Percentiles rank a stretch among this genome's conserved stretches.
Conservation (phyloP, 2,888 invertebrate genomes). For the Leptopterna dolabrata region DNA sequence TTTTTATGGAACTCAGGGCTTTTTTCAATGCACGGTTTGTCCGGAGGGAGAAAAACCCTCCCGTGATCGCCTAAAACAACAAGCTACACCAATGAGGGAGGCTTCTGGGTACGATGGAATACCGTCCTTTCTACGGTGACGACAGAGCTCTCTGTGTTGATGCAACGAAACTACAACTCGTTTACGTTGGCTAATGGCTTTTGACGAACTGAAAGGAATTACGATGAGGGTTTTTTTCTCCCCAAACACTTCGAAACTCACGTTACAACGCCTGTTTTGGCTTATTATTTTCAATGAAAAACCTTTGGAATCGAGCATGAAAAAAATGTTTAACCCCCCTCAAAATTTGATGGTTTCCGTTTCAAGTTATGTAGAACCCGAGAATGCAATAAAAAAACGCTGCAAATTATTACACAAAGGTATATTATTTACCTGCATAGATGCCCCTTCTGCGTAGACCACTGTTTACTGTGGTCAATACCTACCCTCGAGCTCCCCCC, state of each 20-base stretch:
- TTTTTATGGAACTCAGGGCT: background rate
- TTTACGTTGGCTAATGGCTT: background rate
- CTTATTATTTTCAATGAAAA: too few relatives aligned
- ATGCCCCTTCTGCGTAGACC: too few relatives aligned
- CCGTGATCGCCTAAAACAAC: background rate
- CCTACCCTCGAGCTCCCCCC: too few relatives aligned
- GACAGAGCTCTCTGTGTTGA: background rate
- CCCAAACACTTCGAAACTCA: background rate
- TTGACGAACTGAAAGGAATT: background rate
- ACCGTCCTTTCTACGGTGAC: background rate
- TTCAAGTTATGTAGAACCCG: too few relatives aligned
- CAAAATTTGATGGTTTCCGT: too few relatives aligned
- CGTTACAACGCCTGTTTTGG: background rate
- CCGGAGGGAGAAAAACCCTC: background rate
- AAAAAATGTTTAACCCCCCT: too few relatives aligned
- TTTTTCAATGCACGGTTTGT: background rate
- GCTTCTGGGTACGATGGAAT: background rate
- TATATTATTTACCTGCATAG: too few relatives aligned
- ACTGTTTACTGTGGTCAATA: too few relatives aligned
- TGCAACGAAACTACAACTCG: background rate
- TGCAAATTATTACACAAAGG: too few relatives aligned
- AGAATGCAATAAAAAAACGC: too few relatives aligned
- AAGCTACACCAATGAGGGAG: background rate
- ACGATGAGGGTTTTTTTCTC: background rate
- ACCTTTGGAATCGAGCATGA: too few relatives aligned